Evolutionary conservation across 2,113 vertebrate genomes (phyloP).

Genomic region (Saccopteryx bilineata): DNA sequence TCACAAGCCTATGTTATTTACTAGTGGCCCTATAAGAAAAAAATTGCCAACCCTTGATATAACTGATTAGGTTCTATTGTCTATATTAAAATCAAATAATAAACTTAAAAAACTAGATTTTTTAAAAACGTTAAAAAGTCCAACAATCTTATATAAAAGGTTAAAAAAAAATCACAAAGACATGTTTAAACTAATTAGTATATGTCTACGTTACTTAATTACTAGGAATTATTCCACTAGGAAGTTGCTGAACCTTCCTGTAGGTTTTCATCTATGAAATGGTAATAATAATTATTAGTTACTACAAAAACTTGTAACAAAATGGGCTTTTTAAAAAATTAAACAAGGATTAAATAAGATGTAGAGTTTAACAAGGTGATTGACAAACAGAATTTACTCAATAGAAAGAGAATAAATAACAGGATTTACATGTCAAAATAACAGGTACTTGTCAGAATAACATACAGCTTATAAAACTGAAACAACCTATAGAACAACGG

Average conservation of each 20-base stretch:
- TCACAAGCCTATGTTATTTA: not conserved
- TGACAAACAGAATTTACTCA: not conserved
- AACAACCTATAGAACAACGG: not conserved
- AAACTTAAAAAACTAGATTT: not conserved
- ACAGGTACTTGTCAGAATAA: not conserved
- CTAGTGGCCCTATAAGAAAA: not conserved
- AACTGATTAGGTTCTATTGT: not conserved
- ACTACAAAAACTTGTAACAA: not conserved
- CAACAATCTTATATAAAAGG: not conserved
- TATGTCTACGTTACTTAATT: not conserved
- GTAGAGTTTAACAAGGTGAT: not conserved
- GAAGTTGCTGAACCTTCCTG: not conserved
- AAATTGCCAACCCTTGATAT: not conserved
- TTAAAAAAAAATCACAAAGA: not conserved
- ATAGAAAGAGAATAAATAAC: not conserved
- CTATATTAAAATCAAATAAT: not conserved
- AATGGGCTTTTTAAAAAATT: not conserved
- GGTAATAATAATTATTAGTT: not conserved
- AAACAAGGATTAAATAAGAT: conserved; percentile 3
- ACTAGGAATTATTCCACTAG: not conserved
- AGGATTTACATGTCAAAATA: not conserved
- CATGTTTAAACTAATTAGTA: not conserved
- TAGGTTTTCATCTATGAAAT: conserved; percentile 1
- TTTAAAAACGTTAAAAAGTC: not conserved
- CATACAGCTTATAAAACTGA: not conserved